phyloP scores from a whole-genome alignment of 2,797 vertebrate species.

The Sebastes cheni region DNA sequence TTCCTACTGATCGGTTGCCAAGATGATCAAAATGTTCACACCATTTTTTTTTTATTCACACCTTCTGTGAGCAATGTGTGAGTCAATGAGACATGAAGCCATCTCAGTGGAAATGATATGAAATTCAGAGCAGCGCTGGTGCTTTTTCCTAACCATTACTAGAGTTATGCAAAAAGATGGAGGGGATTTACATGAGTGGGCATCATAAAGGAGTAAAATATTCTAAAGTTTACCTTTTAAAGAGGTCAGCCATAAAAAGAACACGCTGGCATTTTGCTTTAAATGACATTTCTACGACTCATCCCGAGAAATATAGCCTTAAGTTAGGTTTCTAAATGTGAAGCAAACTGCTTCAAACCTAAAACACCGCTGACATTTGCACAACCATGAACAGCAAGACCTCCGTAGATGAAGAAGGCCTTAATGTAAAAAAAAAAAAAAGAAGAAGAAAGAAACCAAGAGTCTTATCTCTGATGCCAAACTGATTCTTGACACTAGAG shows the following conservation, averaged over 20 bases:
- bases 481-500: conserved; percentile 15
- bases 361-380: conserved; percentile 66
- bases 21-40: conserved; percentile 8
- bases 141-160: neutral
- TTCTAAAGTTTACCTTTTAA: conserved; percentile 46
- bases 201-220: conserved; percentile 14
- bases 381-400: conserved; percentile 10
- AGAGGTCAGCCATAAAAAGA: conserved; percentile 57
- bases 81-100: conserved; percentile 13
- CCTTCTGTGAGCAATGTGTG: neutral
- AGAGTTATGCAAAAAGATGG: neutral
- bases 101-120: neutral
- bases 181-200: neutral
- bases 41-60: neutral
- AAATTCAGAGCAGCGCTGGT: neutral
- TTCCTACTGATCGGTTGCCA: neutral
- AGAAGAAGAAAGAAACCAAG: neutral
- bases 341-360: conserved; percentile 55
- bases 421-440: neutral
- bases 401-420: neutral
- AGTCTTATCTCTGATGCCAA: neutral
- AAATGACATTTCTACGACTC: conserved; percentile 63
- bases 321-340: conserved; percentile 56
- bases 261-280: conserved; percentile 64
- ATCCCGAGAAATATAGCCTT: conserved; percentile 43